A percentile compares a stretch with the other conserved stretches of the same genome.
Evolutionary conservation across 1,140 invertebrate genomes (phyloP).

Genomic region (Hyphantria cunea): DNA sequence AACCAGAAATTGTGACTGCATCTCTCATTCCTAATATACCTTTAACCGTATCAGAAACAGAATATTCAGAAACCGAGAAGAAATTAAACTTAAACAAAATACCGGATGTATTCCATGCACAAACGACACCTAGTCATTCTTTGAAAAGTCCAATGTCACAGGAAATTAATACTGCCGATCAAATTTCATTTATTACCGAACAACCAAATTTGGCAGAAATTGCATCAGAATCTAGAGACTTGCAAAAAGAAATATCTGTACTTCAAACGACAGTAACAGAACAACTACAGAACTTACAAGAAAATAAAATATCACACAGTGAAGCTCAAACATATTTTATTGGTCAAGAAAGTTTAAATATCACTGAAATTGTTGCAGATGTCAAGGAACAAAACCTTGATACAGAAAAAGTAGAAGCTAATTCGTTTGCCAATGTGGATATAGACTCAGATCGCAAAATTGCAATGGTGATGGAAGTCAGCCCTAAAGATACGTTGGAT

Average conservation of each 20-base stretch:
- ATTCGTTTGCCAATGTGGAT: slow-evolving; percentile 50
- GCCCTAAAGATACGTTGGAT: slow-evolving; percentile 47
- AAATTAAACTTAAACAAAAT: slow-evolving; percentile 44
- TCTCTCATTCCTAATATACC: slow-evolving; percentile 57
- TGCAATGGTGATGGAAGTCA: slow-evolving; percentile 56
- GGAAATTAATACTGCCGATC: slow-evolving; percentile 61
- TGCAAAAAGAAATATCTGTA: slow-evolving; percentile 65
- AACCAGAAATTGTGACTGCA: slow-evolving; percentile 46
- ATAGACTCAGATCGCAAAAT: slow-evolving; percentile 59
- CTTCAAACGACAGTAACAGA: slow-evolving; percentile 60
- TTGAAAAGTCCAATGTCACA: slow-evolving; percentile 57
- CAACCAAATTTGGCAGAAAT: slow-evolving; percentile 37
- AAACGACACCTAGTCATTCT: slow-evolving; percentile 47
- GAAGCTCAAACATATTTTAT: slow-evolving; percentile 47
- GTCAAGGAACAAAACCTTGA: slow-evolving; percentile 43
- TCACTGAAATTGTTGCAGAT: slow-evolving; percentile 57
- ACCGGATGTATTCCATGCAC: slow-evolving; percentile 45
- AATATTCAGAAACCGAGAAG: slow-evolving; percentile 56
- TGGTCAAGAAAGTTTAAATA: slow-evolving; percentile 60
- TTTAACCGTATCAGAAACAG: slow-evolving; percentile 54
- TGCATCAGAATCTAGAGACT: slow-evolving; percentile 49
- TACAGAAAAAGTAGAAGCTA: slow-evolving; percentile 25
- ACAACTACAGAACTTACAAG: slow-evolving; percentile 49
- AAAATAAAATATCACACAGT: slow-evolving; percentile 34
- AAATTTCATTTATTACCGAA: slow-evolving; percentile 45